Conservation (phyloP, 2,797 vertebrate species). For the Artibeus jamaicensis region DNA sequence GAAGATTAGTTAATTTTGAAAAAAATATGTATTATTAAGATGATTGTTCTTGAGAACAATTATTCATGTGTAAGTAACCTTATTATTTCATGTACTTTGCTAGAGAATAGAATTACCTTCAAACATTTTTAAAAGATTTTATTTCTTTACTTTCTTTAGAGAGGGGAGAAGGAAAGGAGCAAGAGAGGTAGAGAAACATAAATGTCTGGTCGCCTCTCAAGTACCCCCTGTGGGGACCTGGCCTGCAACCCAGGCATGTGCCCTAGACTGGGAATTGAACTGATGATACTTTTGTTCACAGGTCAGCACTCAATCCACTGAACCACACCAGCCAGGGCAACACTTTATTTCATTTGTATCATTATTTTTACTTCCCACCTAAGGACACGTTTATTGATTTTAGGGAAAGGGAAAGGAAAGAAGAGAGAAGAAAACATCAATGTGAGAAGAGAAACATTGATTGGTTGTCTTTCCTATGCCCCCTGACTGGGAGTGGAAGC, state of each 20-base stretch:
- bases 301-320: too few species aligned
- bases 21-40: constrained; percentile 28
- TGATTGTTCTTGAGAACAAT: constrained; percentile 51
- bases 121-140: not conserved
- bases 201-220: too few species aligned
- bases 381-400: not conserved
- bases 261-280: too few species aligned
- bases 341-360: not conserved
- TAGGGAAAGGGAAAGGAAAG: not conserved
- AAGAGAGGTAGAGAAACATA: too few species aligned
- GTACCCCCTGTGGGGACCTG: too few species aligned
- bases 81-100: constrained; percentile 41
- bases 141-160: not conserved
- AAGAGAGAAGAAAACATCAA: not conserved
- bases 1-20: constrained; percentile 48
- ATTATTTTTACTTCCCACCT: not conserved
- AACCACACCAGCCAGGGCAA: not conserved
- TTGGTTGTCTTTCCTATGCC: not conserved
- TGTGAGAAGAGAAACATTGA: not conserved
- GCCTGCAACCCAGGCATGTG: too few species aligned
- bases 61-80: constrained; percentile 3
- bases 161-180: too few species aligned
- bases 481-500: not conserved
- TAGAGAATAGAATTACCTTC: constrained; percentile 9
- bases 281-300: too few species aligned